A percentile compares a stretch with the other conserved stretches of the same genome.
phyloP scores from a whole-genome alignment of 2,113 vertebrate species.

The Antennarius striatus region DNA sequence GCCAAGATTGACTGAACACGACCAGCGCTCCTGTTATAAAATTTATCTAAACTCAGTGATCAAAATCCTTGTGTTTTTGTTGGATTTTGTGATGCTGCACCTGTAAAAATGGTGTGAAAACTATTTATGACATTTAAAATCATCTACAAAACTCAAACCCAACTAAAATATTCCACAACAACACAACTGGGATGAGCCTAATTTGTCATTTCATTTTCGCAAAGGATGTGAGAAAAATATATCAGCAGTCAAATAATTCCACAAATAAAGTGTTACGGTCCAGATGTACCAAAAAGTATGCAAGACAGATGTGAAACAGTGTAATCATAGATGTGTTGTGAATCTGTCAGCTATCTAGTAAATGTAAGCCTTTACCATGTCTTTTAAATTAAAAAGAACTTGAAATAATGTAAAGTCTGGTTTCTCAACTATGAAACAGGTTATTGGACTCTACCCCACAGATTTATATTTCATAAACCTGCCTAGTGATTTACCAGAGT shows the following conservation, averaged over 20 bases:
- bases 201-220: slow-evolving; percentile 14
- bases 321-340: slow-evolving; percentile 62
- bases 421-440: slow-evolving; percentile 43
- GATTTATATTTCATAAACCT: slow-evolving; percentile 28
- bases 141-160: no score
- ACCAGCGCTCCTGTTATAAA: slow-evolving; percentile 48
- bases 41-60: slow-evolving; percentile 43
- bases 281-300: slow-evolving; percentile 54
- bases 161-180: not conserved
- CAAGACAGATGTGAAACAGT: slow-evolving; percentile 51
- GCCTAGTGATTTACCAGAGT: slow-evolving; percentile 5
- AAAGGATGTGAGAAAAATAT: slow-evolving; percentile 6
- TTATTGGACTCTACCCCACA: slow-evolving; percentile 42
- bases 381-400: slow-evolving; percentile 51
- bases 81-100: slow-evolving; percentile 1
- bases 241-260: slow-evolving; percentile 46
- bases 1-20: slow-evolving; percentile 60
- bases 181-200: not conserved
- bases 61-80: slow-evolving; percentile 18
- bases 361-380: slow-evolving; percentile 50
- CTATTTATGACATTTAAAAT: not conserved
- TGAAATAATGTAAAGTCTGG: slow-evolving; percentile 52
- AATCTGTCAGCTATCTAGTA: slow-evolving; percentile 68
- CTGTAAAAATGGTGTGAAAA: slow-evolving; percentile 16
- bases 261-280: slow-evolving; percentile 38